Evolutionary conservation across 2,888 invertebrate species (phyloP).

Genomic region (Eupithecia inturbata): DNA sequence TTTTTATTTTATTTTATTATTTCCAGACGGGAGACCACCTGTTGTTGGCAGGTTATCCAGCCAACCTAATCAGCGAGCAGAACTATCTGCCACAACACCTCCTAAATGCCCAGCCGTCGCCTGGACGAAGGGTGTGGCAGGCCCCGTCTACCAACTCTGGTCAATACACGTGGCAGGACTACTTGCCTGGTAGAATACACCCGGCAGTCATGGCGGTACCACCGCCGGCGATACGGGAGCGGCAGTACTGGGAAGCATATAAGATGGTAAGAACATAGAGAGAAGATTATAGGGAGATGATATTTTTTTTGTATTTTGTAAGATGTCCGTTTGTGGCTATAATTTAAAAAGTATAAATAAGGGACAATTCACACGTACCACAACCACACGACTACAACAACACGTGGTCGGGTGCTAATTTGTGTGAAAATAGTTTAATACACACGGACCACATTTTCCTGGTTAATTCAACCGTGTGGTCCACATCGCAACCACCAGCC

Average conservation of each 20-base stretch:
- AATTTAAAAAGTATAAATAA: too few species aligned
- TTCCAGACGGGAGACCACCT: not conserved
- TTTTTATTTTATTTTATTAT: too few species aligned
- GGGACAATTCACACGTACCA: too few species aligned
- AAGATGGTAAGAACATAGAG: not conserved
- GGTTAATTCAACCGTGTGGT: too few species aligned
- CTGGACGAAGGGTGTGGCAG: not conserved
- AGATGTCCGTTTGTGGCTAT: too few species aligned
- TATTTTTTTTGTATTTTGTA: too few species aligned
- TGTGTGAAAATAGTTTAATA: too few species aligned
- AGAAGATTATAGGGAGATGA: too few species aligned
- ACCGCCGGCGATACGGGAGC: not conserved
- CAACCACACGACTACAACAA: too few species aligned
- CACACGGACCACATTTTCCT: too few species aligned
- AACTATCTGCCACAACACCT: not conserved
- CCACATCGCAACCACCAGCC: too few species aligned
- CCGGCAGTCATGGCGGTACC: not conserved
- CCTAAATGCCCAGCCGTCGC: not conserved
- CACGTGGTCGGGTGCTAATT: too few species aligned
- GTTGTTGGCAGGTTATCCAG: not conserved
- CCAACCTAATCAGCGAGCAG: not conserved
- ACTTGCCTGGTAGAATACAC: not conserved
- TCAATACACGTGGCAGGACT: not conserved
- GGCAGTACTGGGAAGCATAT: not conserved
- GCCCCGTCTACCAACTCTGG: not conserved